phyloP scores from a whole-genome alignment of 2,888 invertebrate genomes.

The Drosophila parthenogenetica region DNA sequence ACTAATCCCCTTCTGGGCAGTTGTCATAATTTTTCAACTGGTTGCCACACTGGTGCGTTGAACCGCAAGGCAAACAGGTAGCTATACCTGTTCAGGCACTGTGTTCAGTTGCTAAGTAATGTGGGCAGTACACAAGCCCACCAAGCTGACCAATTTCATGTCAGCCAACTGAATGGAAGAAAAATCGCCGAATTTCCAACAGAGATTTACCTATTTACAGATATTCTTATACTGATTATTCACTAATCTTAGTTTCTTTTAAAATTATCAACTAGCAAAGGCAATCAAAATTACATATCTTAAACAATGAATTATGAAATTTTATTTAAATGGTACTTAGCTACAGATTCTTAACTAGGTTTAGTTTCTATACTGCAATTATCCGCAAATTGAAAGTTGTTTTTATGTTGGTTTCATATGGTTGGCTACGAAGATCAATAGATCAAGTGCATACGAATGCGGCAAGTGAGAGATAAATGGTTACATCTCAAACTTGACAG shows the following conservation, averaged over 20 bases:
- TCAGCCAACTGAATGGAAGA: conserved; percentile 8
- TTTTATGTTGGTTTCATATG: neutral
- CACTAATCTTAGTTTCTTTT: neutral
- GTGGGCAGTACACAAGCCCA: too few relatives aligned
- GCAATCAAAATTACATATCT: neutral
- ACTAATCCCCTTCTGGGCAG: neutral
- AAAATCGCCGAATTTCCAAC: neutral
- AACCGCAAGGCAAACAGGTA: conserved; percentile 85
- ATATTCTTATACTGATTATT: too few relatives aligned
- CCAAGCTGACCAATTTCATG: conserved; percentile 6
- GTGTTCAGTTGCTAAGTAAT: conserved; percentile 40
- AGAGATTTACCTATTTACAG: neutral
- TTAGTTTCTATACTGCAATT: too few relatives aligned
- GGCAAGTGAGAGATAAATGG: conserved; percentile 67
- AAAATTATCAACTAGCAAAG: neutral
- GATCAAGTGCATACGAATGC: conserved; percentile 75
- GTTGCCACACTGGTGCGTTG: conserved; percentile 77
- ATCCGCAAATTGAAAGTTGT: neutral
- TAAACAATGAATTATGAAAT: neutral
- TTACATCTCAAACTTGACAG: conserved; percentile 68
- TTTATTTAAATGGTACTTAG: too few relatives aligned
- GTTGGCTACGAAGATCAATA: conserved; percentile 71
- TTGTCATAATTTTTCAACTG: conserved; percentile 75
- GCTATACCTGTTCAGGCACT: conserved; percentile 56
- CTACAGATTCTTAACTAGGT: too few relatives aligned